These are phyloP conservation scores for Narcine bancroftii DNA, from an alignment of 2,113 vertebrate species.

Conservation along the genomic window DNA sequence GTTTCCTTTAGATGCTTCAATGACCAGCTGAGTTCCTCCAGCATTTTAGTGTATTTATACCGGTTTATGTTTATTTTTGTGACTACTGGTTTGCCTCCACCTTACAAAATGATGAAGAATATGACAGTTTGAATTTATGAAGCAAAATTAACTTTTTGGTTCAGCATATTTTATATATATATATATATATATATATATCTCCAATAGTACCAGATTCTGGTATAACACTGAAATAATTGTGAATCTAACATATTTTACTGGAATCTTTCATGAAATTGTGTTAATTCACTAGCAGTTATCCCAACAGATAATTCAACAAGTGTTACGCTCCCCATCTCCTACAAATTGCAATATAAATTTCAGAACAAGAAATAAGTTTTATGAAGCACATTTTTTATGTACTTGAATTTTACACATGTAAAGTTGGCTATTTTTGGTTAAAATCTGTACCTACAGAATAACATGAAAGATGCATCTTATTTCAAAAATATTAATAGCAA, in stretches of 20 bases:
- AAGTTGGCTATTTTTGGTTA: constrained; percentile 50
- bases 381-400: not conserved
- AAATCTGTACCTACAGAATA: constrained; percentile 59
- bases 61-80: no score
- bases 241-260: constrained; percentile 55
- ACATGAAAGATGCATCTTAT: constrained; percentile 62
- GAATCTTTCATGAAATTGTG: constrained; percentile 43
- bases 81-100: constrained; percentile 45
- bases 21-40: no score
- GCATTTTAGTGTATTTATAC: no score
- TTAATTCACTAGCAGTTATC: not conserved
- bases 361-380: not conserved
- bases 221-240: constrained; percentile 54
- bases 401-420: constrained; percentile 43
- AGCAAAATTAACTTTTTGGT: constrained; percentile 46
- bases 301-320: constrained; percentile 5
- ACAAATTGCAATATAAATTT: not conserved
- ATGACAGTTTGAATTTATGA: constrained; percentile 48
- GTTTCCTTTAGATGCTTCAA: no score
- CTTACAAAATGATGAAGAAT: not conserved
- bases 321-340: not conserved
- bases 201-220: constrained; percentile 53
- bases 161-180: constrained; percentile 45
- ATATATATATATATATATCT: constrained; percentile 47
- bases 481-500: constrained; percentile 53